Evolutionary conservation across 2,888 invertebrate species (phyloP).

Genomic region (Petrolisthes manimaculis): DNA sequence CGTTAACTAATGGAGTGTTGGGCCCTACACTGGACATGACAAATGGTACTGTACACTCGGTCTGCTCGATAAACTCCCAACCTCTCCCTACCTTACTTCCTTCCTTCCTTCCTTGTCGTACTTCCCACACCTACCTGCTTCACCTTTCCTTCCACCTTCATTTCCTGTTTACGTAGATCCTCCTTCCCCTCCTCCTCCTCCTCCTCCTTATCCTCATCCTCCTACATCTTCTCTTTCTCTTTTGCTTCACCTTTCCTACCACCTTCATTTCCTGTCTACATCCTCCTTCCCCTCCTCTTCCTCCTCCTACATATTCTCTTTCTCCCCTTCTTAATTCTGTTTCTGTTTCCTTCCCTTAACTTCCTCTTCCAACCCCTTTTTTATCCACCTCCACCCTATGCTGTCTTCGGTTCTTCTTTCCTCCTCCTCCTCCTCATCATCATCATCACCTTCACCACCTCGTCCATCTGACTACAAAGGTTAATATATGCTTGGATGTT

Average conservation of each 20-base stretch:
- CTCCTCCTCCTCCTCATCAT: background rate
- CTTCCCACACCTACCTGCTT: background rate
- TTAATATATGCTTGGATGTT: too few species aligned
- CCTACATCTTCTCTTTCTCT: background rate
- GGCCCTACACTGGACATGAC: too few species aligned
- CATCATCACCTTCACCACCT: background rate
- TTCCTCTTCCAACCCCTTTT: background rate
- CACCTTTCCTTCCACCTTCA: background rate
- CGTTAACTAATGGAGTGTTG: too few species aligned
- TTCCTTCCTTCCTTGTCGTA: background rate
- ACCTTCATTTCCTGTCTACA: background rate
- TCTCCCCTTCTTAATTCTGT: background rate
- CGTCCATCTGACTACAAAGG: background rate
- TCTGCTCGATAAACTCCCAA: background rate
- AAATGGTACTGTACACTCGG: too few species aligned
- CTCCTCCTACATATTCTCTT: background rate
- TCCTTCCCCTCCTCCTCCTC: background rate
- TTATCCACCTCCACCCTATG: background rate
- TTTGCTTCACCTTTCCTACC: background rate
- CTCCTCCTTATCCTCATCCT: background rate
- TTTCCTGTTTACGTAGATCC: background rate
- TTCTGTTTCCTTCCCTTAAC: background rate
- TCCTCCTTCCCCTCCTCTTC: background rate
- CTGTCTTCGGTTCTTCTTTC: background rate
- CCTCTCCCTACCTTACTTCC: background rate